Evolutionary conservation across 2,888 invertebrate species (phyloP).

Genomic region (Euplagia quadripunctaria): DNA sequence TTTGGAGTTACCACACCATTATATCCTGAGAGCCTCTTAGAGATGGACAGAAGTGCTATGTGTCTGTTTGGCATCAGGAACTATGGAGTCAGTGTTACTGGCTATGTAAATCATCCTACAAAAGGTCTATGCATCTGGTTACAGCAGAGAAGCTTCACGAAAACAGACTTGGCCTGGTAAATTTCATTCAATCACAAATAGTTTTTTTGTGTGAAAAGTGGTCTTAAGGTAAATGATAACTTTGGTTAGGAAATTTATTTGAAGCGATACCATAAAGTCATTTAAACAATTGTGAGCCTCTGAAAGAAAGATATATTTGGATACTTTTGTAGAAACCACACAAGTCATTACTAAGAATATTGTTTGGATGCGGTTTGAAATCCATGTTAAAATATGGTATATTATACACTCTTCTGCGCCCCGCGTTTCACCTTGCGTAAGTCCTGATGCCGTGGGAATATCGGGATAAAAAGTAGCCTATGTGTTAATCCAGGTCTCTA

Average conservation of each 20-base stretch:
- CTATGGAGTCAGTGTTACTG: constrained; percentile 98
- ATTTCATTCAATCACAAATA: constrained; percentile 10
- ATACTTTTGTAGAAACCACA: background rate
- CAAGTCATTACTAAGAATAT: background rate
- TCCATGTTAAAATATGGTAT: background rate
- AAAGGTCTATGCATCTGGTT: constrained; percentile 97
- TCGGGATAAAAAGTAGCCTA: too few relatives aligned
- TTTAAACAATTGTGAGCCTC: background rate
- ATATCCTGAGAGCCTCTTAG: constrained; percentile 86
- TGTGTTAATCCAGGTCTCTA: too few relatives aligned
- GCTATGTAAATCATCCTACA: constrained; percentile 94
- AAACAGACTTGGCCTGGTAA: constrained; percentile 97
- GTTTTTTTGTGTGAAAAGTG: background rate
- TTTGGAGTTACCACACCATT: constrained; percentile 94
- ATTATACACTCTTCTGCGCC: background rate
- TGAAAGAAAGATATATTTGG: background rate
- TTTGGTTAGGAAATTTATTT: background rate
- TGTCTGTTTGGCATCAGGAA: constrained; percentile 97
- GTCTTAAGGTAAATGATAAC: background rate
- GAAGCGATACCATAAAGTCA: background rate
- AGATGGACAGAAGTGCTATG: constrained; percentile 97
- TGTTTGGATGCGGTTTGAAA: background rate
- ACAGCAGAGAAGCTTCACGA: constrained; percentile 95
- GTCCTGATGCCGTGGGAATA: too few relatives aligned
- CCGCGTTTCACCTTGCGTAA: too few relatives aligned